Evolutionary conservation across 2,888 invertebrate genomes (phyloP), one percentile per base, ranked within the genome.

Genomic region (Tanypteryx hageni): DNA sequence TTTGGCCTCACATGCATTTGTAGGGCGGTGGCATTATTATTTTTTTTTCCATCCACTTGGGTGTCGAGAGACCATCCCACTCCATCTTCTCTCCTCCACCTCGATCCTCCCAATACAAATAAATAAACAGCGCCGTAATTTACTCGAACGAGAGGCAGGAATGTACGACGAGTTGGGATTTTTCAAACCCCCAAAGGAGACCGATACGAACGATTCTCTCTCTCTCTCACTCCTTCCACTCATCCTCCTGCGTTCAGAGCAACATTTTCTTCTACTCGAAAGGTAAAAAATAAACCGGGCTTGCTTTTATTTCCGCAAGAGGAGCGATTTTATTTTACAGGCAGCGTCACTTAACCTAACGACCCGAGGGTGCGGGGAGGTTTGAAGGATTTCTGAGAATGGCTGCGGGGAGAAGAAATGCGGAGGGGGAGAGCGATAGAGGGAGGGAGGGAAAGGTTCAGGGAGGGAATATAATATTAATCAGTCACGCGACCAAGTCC

Each of bases 11-110:
- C 68, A n/a, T 68, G 22, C 68, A 68, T 68, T 68, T 68, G 68
- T 68, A 68, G 68, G 68, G 68, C 22, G 68, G 22, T 68, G 68
- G 44, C n/a, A 22, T 0, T 18, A 22, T 68, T 68, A 16, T 18
- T 68, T 68, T 68, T 68, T 68, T 68, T 68, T 68, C 68, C n/a
- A 68, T 68, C 68, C 68, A 68, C 18, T 68, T 68, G 68, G n/a
- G 68, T n/a, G 68, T 68, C 68, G 18, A 11, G 68, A 68, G 68
- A n/a, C n/a, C 44, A 44, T 44, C 44, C 5, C 5, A 3, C 44
- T 44, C 44, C 5, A 1, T 44, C 44, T 44, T 44, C 5, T 5
- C 5, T 5, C 5, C 44, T 44, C 44, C 44, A 44, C 5, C 44
- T 44, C 44, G 44, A 44, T 44, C 44, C 22, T 68, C 68, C 7